Base-by-base conservation (phyloP, 2,113 vertebrate genomes). In the Leiothrix lutea region DNA sequence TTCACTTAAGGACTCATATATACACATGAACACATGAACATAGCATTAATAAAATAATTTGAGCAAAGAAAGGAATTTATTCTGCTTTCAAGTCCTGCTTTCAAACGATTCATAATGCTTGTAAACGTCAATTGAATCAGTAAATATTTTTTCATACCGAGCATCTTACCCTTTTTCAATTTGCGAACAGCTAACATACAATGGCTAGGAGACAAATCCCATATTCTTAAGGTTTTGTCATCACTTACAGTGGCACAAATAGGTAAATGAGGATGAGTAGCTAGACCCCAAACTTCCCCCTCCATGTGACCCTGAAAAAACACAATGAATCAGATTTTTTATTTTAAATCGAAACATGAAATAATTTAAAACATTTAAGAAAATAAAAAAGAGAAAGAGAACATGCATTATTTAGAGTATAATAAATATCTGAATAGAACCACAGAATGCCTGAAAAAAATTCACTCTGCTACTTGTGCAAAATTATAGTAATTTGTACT, bases 141-240 rank as follows among this genome's bases (percentile, higher is more conserved):
- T 64, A 92, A 92, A 65, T 75, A 80, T 57, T 53, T 96, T 90
- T 93, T 74, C 42, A 84, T 81, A 94, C 57, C 80, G 61, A 96
- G 62, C 53, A 86, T 95, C 97, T 97, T 98, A 99, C 99, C 99
- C 98, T 99, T 99, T 93, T 99, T 99, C 96, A 99, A 98, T 97
- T 99, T 99, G 97, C 99, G 99, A 95, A 99, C 99, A 61, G 99
- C 99, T 96, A 99, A 97, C 99, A 99, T 99, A 97, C 99, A 99
- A 96, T 99, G 99, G 98, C 99, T 99, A 93, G 99, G 99, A 71
- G 99, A 99, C 56, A 99, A 99, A 98, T 99, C 99, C 99, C 99
- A 99, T 98, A 99, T 99, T 97, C 99, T 98, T 96, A 99, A 98
- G 75, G 99, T 99, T 98, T 98, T 99, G 97, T 99, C 99, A 97